phyloP scores from a whole-genome alignment of 2,888 invertebrate species.

The Ceriagrion tenellum region DNA sequence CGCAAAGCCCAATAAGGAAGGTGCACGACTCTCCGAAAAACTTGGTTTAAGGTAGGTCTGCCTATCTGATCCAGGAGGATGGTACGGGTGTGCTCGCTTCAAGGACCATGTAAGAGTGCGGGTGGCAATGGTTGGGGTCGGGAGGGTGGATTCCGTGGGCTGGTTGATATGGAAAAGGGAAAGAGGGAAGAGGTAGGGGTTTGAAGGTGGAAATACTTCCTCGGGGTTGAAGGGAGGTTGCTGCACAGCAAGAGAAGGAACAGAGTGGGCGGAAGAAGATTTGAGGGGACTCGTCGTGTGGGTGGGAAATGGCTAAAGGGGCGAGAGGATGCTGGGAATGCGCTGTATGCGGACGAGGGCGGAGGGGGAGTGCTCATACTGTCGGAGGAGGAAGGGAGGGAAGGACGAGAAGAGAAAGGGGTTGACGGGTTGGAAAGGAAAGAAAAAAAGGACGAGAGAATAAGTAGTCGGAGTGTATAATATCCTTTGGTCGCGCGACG shows the following conservation, averaged over 20 bases:
- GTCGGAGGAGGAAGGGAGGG: slow-evolving; percentile 61
- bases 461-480: neutral
- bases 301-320: slow-evolving; percentile 28
- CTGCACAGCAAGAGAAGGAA: neutral
- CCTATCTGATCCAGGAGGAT: too few relatives aligned
- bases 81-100: neutral
- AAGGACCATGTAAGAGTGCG: neutral
- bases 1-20: too few relatives aligned
- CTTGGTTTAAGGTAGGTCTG: too few relatives aligned
- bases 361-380: neutral
- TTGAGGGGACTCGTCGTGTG: neutral
- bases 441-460: slow-evolving; percentile 70
- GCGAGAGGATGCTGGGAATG: neutral
- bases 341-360: neutral
- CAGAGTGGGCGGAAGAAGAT: neutral
- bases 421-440: neutral
- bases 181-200: neutral
- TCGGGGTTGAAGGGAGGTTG: neutral
- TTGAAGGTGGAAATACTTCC: neutral
- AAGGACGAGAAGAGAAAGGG: slow-evolving; percentile 68
- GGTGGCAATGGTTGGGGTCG: neutral
- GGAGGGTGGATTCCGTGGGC: neutral
- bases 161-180: neutral
- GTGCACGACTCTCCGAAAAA: too few relatives aligned
- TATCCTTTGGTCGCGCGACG: neutral